These are phyloP conservation scores for Clarias fuscus DNA, from an alignment of 2,797 vertebrate genomes.

Conservation along the genomic window DNA sequence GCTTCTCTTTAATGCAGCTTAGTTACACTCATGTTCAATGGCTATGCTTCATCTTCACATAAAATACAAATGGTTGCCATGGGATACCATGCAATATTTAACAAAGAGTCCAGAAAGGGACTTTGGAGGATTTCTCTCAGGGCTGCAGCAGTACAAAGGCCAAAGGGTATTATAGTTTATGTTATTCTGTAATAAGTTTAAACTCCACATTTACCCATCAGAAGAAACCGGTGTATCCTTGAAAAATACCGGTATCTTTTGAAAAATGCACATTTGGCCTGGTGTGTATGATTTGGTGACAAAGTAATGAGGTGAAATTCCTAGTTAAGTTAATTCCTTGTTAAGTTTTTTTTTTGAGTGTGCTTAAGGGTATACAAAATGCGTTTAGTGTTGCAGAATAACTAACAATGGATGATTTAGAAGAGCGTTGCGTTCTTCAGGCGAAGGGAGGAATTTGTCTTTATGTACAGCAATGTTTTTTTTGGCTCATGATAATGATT, in stretches of 20 bases:
- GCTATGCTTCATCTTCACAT: conserved; percentile 56
- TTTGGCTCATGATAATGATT: neutral
- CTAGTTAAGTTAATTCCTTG: neutral
- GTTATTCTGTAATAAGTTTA: conserved; percentile 27
- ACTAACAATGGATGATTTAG: neutral
- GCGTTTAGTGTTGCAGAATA: neutral
- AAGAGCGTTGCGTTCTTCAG: neutral
- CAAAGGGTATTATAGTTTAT: conserved; percentile 40
- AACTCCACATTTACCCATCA: conserved; percentile 28
- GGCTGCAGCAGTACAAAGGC: conserved; percentile 41
- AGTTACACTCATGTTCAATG: conserved; percentile 54
- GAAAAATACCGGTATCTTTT: too few relatives aligned
- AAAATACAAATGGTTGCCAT: conserved; percentile 64
- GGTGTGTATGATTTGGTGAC: neutral
- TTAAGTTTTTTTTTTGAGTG: neutral
- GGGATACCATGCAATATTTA: conserved; percentile 68
- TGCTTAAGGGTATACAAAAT: conserved; percentile 7
- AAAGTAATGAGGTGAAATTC: neutral
- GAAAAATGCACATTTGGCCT: neutral
- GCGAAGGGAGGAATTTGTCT: conserved; percentile 4
- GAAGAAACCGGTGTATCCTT: conserved; percentile 25
- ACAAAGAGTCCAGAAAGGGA: conserved; percentile 64
- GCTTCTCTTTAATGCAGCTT: conserved; percentile 74
- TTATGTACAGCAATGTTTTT: neutral
- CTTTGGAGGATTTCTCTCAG: conserved; percentile 53